Base-by-base conservation (phyloP, 2,797 vertebrate species). In the Hippocampus kuda region DNA sequence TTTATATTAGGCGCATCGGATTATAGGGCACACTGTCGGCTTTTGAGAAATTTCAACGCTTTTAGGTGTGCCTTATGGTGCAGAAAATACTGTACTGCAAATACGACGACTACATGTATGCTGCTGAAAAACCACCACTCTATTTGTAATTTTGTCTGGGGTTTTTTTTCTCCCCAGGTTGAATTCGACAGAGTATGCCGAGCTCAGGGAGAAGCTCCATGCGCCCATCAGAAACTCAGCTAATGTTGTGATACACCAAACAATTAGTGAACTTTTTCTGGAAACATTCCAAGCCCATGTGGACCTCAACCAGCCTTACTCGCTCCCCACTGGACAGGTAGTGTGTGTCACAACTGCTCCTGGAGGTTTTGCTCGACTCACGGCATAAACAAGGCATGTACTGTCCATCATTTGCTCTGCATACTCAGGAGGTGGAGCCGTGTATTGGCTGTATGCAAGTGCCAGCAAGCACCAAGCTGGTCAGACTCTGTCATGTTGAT, bases 391-490 rank as follows among this genome's bases (percentile, higher is more conserved):
- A 42, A 64, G 38, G 8, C 0, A 27, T 53, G 4, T 51, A 46
- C 15, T 46, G 44, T 46, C 48, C 15, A 44, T 71, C 15, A 54
- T 41, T 41, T 54, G 18, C 34, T 56, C 6, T 53, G n/a, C 13
- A 38, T 13, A 26, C 62, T 3, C 71, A 98, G 96, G 96, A 98
- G 69, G 65, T 96, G 54, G 96, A 98, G 81, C 85, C 89, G 0
- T 98, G 96, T 72, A 95, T 97, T 1, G 95, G 95, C 68, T 98
- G 96, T 15, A 97, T 98, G 95, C 95, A 97, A 85, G 89, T 85
- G 0, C 88, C 74, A 0, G 94, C 96, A 48, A 92, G 86, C 44
- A 89, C 92, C 75, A 98, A 98, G 80, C 89, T 98, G 69, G 65
- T 96, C 80, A 89, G 91, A 73, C 90, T 90, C n/a, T 98, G 96